These are phyloP conservation scores for Vesta saturnalis DNA, from an alignment of 2,888 invertebrate species.

Conservation along the genomic window DNA sequence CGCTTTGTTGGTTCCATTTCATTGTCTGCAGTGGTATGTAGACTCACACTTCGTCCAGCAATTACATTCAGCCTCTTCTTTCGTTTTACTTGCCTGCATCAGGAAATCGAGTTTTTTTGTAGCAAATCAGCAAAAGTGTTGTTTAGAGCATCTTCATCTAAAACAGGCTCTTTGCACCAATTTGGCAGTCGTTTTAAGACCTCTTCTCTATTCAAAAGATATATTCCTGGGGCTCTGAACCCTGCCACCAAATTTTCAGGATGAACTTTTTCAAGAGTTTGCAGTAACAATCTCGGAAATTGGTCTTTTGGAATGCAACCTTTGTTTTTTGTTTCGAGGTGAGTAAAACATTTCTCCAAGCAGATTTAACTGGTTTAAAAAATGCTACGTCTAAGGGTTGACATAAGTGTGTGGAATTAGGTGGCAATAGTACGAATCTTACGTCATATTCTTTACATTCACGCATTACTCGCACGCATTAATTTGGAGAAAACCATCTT, in stretches of 20 bases:
- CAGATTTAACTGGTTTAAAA: slow-evolving; percentile 47
- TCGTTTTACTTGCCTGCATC: too few relatives aligned
- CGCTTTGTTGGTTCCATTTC: too few relatives aligned
- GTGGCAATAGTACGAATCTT: slow-evolving; percentile 9
- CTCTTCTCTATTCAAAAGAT: slow-evolving; percentile 20
- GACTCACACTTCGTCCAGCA: slow-evolving; percentile 10
- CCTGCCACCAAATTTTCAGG: slow-evolving; percentile 12
- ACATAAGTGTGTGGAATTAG: slow-evolving; percentile 3
- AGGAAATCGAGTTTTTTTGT: slow-evolving; percentile 12
- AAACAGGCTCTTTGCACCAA: too few relatives aligned
- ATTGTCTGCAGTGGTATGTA: too few relatives aligned
- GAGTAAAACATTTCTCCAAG: slow-evolving; percentile 17
- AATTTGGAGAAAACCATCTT: slow-evolving; percentile 4
- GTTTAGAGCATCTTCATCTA: too few relatives aligned
- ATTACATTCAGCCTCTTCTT: slow-evolving; percentile 9
- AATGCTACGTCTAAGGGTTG: slow-evolving; percentile 52
- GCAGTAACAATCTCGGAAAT: slow-evolving; percentile 13
- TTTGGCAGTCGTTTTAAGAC: slow-evolving; percentile 26
- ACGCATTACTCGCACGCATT: neutral
- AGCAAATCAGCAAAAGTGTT: slow-evolving; percentile 6
- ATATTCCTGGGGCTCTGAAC: slow-evolving; percentile 11
- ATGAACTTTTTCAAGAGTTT: slow-evolving; percentile 8
- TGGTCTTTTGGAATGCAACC: slow-evolving; percentile 9
- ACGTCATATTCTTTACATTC: slow-evolving; percentile 6
- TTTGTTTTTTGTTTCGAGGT: slow-evolving; percentile 40